Percentiles rank a stretch among this genome's conserved stretches.
Conservation (phyloP, 2,113 vertebrate genomes). For the Synchiropus splendidus region DNA sequence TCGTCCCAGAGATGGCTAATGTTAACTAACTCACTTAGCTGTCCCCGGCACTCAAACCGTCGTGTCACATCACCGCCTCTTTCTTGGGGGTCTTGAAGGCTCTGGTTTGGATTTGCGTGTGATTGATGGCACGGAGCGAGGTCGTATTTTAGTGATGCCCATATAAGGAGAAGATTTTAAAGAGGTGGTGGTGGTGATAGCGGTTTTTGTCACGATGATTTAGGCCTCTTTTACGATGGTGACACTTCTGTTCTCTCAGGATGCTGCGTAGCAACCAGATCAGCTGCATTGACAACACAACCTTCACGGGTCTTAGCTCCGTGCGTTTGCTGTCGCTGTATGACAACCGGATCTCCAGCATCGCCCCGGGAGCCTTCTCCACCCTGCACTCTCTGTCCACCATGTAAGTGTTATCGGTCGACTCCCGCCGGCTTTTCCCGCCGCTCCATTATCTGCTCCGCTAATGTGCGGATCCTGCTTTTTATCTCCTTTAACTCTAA, state of each 20-base stretch:
- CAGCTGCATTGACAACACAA: conserved; percentile 89
- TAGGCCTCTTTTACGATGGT: no score
- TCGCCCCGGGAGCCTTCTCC: conserved; percentile 89
- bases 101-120: conserved; percentile 4
- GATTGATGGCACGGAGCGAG: no score
- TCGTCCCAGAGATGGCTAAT: conserved; percentile 51
- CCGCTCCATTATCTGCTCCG: no score
- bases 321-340: conserved; percentile 93
- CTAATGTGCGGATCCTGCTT: no score
- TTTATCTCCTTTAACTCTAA: no score
- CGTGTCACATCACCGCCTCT: conserved; percentile 40
- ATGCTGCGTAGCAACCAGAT: conserved; percentile 95
- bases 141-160: no score
- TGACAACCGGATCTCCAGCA: conserved; percentile 90
- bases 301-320: conserved; percentile 88
- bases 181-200: no score
- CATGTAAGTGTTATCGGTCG: conserved; percentile 74
- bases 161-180: no score
- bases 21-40: conserved; percentile 56
- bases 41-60: conserved; percentile 20
- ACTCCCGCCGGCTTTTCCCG: no score
- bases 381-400: conserved; percentile 93
- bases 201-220: no score
- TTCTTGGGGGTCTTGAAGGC: conserved; percentile 11
- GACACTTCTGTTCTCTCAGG: conserved; percentile 51